Evolutionary conservation across 2,113 vertebrate species (phyloP).

Genomic region (Columba livia): DNA sequence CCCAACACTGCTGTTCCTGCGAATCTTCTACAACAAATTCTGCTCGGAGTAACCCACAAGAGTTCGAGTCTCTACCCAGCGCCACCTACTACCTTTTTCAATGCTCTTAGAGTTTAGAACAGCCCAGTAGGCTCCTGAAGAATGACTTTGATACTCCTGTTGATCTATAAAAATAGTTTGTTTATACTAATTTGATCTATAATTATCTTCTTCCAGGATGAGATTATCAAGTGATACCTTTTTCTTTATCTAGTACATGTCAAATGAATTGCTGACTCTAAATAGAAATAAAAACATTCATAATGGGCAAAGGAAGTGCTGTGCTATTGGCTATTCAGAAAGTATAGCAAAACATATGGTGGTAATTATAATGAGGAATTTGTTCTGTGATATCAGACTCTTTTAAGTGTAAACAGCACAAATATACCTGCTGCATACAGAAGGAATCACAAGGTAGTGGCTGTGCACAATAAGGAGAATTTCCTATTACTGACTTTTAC

Average conservation of each 20-base stretch:
- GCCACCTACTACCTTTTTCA: too few relatives aligned
- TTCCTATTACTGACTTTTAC: neutral
- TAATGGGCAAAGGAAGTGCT: neutral
- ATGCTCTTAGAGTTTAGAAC: neutral
- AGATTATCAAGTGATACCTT: neutral
- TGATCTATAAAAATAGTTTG: neutral
- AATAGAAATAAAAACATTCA: neutral
- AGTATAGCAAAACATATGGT: neutral
- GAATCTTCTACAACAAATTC: too few relatives aligned
- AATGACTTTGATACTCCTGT: neutral
- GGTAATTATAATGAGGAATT: neutral
- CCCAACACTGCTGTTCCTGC: too few relatives aligned
- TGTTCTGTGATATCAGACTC: neutral
- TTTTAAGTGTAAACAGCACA: neutral
- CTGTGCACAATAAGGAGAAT: neutral
- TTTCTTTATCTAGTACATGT: neutral
- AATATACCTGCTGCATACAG: neutral
- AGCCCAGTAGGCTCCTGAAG: neutral
- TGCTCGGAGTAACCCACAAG: too few relatives aligned
- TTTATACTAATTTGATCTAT: neutral
- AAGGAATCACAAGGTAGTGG: neutral
- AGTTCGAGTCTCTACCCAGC: too few relatives aligned
- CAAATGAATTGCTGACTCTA: neutral
- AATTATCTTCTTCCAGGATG: neutral
- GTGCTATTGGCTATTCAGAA: neutral